A percentile compares a stretch with the other conserved stretches of the same genome.
phyloP scores from a whole-genome alignment of 1,140 invertebrate genomes.

The Leptonema lineaticorne region DNA sequence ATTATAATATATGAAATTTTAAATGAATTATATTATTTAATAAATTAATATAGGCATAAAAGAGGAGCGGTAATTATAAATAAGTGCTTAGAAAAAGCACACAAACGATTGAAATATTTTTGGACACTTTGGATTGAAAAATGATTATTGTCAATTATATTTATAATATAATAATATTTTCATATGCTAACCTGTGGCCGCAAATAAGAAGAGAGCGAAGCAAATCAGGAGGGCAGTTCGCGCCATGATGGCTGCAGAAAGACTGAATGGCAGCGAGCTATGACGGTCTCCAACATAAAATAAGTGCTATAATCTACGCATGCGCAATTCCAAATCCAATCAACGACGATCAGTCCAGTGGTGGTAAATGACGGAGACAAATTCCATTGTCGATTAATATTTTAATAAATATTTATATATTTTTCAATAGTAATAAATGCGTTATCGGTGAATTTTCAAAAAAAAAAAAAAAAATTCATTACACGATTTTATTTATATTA shows the following conservation, averaged over 20 bases:
- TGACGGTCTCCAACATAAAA: not conserved
- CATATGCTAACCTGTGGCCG: constrained; percentile 41
- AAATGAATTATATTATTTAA: too few species aligned
- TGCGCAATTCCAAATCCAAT: constrained; percentile 17
- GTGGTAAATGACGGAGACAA: too few species aligned
- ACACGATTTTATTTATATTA: too few species aligned
- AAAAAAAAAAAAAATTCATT: too few species aligned
- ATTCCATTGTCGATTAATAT: too few species aligned
- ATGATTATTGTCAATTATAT: not conserved
- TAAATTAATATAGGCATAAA: too few species aligned
- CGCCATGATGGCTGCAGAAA: constrained; percentile 54
- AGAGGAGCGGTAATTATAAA: too few species aligned
- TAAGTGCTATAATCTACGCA: constrained; percentile 18
- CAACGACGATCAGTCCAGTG: not conserved
- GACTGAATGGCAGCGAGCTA: constrained; percentile 25
- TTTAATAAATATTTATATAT: too few species aligned
- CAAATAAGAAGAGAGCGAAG: constrained; percentile 51
- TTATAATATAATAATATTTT: not conserved
- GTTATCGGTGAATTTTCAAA: too few species aligned
- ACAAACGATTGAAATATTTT: not conserved
- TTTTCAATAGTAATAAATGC: too few species aligned
- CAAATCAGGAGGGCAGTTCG: constrained; percentile 53
- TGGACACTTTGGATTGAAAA: not conserved
- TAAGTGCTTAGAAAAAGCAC: too few species aligned
- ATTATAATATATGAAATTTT: too few species aligned